Base-by-base conservation (phyloP, 2,888 invertebrate genomes). In the Lasioglossum villosulum region DNA sequence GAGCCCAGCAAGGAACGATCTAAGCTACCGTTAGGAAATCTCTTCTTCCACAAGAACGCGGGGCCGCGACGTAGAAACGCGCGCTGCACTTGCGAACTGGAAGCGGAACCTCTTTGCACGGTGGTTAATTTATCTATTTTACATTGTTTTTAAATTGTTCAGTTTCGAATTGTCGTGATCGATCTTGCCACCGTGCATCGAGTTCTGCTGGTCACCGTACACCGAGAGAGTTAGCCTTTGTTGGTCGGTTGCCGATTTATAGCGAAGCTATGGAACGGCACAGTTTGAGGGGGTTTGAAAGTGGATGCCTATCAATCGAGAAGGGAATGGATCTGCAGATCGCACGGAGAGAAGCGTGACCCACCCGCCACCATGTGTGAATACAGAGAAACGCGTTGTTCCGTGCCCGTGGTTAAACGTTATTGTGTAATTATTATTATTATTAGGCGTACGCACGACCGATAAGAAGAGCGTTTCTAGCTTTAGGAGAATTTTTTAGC, bases 281-380 rank as follows among this genome's bases (percentile, higher is more conserved):
- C 39, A 70, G 39, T 23, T 14, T 14, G 23, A 70, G n/a, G n/a
- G 70, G 70, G 39, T n/a, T 56, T 56, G 56, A 56, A 39, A 70
- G 39, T 70, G 39, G 68, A 70, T 63, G 30, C 63, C 80, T 52
- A 45, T 45, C n/a, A 42, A 72, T 68, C 71, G 68, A 52, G 52
- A 68, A 73, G 39, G 37, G 72, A 48, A 70, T 30, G 79, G 71
- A 76, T 88, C 78, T 81, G 78, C 70, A 90, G 73, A 76, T 79
- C 42, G 84, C 86, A 81, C 88, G 89, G 91, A 93, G 86, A 90
- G 92, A 94, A 94, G 94, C 94, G 92, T 93, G 92, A 93, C 93
- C 94, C 94, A 93, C 92, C 94, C 94, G 92, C 93, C 94, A 91
- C 93, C 94, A 91, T 91, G 91, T 89, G 92, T 91, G 91, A 91